Base-by-base conservation (phyloP, 2,888 invertebrate genomes). In the Drosophila incognita region DNA sequence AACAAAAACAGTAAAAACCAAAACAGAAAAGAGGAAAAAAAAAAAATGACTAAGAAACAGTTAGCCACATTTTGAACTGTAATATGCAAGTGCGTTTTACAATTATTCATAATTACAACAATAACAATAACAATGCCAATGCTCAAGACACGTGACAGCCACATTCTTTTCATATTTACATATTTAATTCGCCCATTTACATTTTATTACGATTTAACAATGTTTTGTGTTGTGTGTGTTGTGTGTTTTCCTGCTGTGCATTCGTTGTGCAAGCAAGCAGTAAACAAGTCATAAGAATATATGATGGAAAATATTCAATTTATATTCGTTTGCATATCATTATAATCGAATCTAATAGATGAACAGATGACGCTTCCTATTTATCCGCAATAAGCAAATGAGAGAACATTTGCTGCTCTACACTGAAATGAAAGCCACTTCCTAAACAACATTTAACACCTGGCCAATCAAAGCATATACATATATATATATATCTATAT, bases 191-290 rank as follows among this genome's bases (percentile, higher is more conserved):
- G 18, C 48, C 46, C 21, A 56, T 56, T 51, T 46, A 36, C 53
- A 46, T 42, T 48, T 54, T 42, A 51, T 46, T 56, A 49, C 57
- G 64, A 76, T 74, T 74, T 65, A 31, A 31, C 64, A 61, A 52
- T 51, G 38, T 18, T 46, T 74, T 79, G 68, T 46, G 21, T 46
- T 21, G 7, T 29, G 27, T 4, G 27, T 7, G 7, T 21, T 46
- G 13, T 21, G 21, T 46, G 21, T 21, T 24, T 46, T 24, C 21
- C 46, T 21, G 46, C 1, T 33, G 33, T 33, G 33, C n/a, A 36
- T 36, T 36, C 15, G 36, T 6, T 36, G 15, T 36, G 36, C 36
- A 40, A 46, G 46, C 36, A 40, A 24, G 21, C 21, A 46, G 46
- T 46, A 46, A 46, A 24, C 21, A 46, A 24, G 21, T 15, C 46